These are phyloP conservation scores for Eueides isabella DNA, from an alignment of 1,140 invertebrate species.

Conservation along the genomic window DNA sequence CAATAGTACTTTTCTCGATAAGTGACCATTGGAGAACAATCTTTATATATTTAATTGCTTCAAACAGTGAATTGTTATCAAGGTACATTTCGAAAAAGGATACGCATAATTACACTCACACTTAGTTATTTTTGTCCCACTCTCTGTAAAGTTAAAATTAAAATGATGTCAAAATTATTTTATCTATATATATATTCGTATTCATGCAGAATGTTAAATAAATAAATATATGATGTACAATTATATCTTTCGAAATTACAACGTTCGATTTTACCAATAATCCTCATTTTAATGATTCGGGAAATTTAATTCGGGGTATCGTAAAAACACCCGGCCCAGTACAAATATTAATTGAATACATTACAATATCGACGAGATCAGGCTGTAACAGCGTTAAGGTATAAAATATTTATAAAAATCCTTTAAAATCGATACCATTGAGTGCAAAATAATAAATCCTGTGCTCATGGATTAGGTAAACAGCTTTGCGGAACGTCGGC, in stretches of 20 bases:
- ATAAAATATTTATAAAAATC: neutral
- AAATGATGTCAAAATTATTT: neutral
- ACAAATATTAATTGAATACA: constrained; percentile 4
- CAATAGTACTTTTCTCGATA: too few species aligned
- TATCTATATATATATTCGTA: neutral
- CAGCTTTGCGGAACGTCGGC: constrained; percentile 15
- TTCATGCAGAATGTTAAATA: neutral
- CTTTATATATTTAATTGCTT: too few species aligned
- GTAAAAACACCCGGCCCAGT: neutral
- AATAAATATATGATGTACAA: constrained; percentile 1
- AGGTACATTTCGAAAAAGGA: neutral
- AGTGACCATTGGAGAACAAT: too few species aligned
- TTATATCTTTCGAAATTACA: neutral
- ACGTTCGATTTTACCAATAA: neutral
- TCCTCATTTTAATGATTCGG: constrained; percentile 5
- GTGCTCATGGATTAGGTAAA: constrained; percentile 39
- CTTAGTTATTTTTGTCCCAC: too few species aligned
- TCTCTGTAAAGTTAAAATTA: neutral
- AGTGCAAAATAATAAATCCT: constrained; percentile 42
- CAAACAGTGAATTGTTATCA: too few species aligned
- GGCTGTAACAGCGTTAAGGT: neutral
- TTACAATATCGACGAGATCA: neutral
- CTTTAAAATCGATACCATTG: constrained; percentile 14
- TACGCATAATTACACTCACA: too few species aligned
- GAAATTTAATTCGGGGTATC: neutral